Evolutionary conservation across 1,140 invertebrate species (phyloP).

Genomic region (Lepeophtheirus salmonis): DNA sequence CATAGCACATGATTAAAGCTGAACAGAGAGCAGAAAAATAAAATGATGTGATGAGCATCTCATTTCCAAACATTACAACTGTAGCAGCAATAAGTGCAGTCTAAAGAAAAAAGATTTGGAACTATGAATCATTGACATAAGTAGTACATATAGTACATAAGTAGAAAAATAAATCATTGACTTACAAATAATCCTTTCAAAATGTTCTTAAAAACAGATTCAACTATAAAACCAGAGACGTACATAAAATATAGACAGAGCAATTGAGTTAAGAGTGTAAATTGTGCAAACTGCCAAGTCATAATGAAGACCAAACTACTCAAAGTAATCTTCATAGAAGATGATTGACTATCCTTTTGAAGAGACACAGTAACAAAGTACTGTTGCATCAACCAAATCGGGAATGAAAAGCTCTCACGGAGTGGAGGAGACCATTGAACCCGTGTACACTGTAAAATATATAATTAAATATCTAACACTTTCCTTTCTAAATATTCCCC

Average conservation of each 20-base stretch:
- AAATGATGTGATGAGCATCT: conserved; percentile 47
- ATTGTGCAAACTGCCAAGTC: conserved; percentile 58
- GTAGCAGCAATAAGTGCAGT: conserved; percentile 28
- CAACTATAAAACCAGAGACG: not conserved
- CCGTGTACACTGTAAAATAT: conserved; percentile 37
- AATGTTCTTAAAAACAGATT: conserved; percentile 27
- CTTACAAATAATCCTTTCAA: conserved; percentile 34
- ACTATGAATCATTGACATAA: conserved; percentile 1
- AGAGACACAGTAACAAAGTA: conserved; percentile 25
- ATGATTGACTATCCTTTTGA: conserved; percentile 18
- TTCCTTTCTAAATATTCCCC: not conserved
- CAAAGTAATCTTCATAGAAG: conserved; percentile 7
- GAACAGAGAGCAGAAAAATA: conserved; percentile 31
- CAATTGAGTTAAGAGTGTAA: conserved; percentile 48
- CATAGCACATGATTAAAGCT: conserved; percentile 24
- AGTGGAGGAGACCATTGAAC: conserved; percentile 67
- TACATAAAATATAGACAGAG: not conserved
- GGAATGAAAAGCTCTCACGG: conserved; percentile 60
- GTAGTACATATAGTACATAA: not conserved
- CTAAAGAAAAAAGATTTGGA: conserved; percentile 29
- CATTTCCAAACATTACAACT: conserved; percentile 39
- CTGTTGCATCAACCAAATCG: conserved; percentile 35
- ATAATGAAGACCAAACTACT: conserved; percentile 33
- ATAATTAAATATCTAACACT: conserved; percentile 16
- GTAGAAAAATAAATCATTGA: conserved; percentile 18